These are phyloP conservation scores for Iguana delicatissima DNA, from an alignment of 2,797 vertebrate genomes.

Conservation along the genomic window DNA sequence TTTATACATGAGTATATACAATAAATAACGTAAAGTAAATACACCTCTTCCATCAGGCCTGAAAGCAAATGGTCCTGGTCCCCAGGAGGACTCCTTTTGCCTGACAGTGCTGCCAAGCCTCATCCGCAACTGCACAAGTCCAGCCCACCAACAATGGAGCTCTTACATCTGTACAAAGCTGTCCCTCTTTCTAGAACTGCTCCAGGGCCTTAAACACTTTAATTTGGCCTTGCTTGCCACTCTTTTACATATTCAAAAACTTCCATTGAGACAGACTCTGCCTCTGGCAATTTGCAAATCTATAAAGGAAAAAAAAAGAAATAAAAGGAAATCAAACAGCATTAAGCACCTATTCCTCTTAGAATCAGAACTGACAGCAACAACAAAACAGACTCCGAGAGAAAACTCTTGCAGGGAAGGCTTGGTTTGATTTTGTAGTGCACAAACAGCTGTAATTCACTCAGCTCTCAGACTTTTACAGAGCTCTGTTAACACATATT, in stretches of 20 bases:
- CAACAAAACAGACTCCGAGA: background rate
- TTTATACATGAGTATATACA: no score
- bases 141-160: no score
- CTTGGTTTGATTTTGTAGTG: constrained; percentile 6
- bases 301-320: constrained; percentile 10
- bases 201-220: no score
- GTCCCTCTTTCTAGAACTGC: no score
- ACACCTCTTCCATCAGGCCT: no score
- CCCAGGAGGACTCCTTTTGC: no score
- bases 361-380: background rate
- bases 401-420: background rate
- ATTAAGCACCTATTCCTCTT: constrained; percentile 2
- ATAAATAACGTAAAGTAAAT: no score
- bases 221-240: background rate
- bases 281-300: constrained; percentile 8
- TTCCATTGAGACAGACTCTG: background rate
- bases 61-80: no score
- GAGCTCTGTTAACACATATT: background rate
- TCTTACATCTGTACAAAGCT: no score
- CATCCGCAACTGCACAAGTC: no score
- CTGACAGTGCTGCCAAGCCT: no score
- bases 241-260: background rate
- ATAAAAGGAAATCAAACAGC: background rate
- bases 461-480: background rate
- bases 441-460: constrained; percentile 5